Conservation (phyloP, 1,140 invertebrate species). For the Drosophila jambulina region DNA sequence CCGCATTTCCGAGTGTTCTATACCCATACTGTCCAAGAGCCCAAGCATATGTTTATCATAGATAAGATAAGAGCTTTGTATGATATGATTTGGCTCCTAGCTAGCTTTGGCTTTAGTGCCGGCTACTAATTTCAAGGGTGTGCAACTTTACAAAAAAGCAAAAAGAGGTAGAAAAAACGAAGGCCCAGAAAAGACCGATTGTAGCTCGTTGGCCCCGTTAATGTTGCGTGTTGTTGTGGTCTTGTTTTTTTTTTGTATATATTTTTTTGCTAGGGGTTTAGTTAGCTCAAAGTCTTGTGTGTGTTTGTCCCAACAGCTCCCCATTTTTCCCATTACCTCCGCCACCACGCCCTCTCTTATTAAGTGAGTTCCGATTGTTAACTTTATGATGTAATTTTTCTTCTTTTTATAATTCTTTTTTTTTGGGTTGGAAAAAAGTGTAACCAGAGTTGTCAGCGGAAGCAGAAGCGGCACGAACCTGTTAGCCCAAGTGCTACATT, state of each 20-base stretch:
- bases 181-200: slow-evolving; percentile 28
- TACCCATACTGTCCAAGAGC: neutral
- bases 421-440: slow-evolving; percentile 26
- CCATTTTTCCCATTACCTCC: slow-evolving; percentile 9
- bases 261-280: slow-evolving; percentile 23
- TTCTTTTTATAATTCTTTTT: slow-evolving; percentile 31
- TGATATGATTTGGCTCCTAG: slow-evolving; percentile 42
- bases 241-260: neutral
- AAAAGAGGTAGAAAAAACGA: slow-evolving; percentile 13
- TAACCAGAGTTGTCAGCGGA: slow-evolving; percentile 45
- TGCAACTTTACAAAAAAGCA: slow-evolving; percentile 27
- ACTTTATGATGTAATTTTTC: slow-evolving; percentile 56
- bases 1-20: slow-evolving; percentile 20
- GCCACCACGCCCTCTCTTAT: slow-evolving; percentile 25
- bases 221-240: slow-evolving; percentile 43
- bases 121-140: slow-evolving; percentile 49
- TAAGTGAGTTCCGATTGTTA: slow-evolving; percentile 54
- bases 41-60: slow-evolving; percentile 51
- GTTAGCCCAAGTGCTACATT: slow-evolving; percentile 18
- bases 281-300: slow-evolving; percentile 36
- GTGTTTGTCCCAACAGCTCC: slow-evolving; percentile 21
- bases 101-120: slow-evolving; percentile 24
- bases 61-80: slow-evolving; percentile 47
- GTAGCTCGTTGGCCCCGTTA: slow-evolving; percentile 52
- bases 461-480: slow-evolving; percentile 38